Conservation (phyloP, 2,113 vertebrate genomes). For the Silurus asotus region DNA sequence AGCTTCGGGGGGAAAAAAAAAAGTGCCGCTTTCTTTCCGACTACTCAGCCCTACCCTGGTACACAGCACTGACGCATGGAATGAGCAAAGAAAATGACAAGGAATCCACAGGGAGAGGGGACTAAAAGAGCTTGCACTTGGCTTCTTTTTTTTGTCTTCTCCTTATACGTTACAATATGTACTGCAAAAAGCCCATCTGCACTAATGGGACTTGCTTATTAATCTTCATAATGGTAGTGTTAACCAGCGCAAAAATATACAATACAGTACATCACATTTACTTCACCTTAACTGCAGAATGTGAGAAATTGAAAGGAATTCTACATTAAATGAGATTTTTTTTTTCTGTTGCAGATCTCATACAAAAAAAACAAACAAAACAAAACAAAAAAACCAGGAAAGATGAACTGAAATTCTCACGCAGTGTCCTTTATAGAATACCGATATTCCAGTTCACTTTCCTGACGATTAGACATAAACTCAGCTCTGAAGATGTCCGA, state of each 20-base stretch:
- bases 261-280: slow-evolving; percentile 80
- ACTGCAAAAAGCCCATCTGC: slow-evolving; percentile 52
- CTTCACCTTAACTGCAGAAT: slow-evolving; percentile 79
- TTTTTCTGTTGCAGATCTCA: slow-evolving; percentile 62
- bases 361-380: slow-evolving; percentile 65
- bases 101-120: slow-evolving; percentile 64
- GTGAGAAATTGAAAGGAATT: slow-evolving; percentile 62
- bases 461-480: slow-evolving; percentile 53
- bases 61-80: slow-evolving; percentile 67
- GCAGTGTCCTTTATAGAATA: slow-evolving; percentile 68
- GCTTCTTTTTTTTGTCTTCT: slow-evolving; percentile 58
- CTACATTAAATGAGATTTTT: slow-evolving; percentile 70
- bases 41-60: slow-evolving; percentile 60
- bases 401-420: slow-evolving; percentile 65
- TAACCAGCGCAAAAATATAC: slow-evolving; percentile 72
- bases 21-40: slow-evolving; percentile 59
- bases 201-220: slow-evolving; percentile 39
- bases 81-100: slow-evolving; percentile 71
- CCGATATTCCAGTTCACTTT: slow-evolving; percentile 58
- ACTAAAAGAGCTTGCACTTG: slow-evolving; percentile 56
- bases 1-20: slow-evolving; percentile 15
- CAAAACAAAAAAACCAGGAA: slow-evolving; percentile 65
- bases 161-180: slow-evolving; percentile 52
- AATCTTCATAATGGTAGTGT: slow-evolving; percentile 59
- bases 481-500: slow-evolving; percentile 55